A percentile compares a stretch with the other conserved stretches of the same genome.
Conservation (phyloP, 2,888 invertebrate species). For the Furcula furcula region DNA sequence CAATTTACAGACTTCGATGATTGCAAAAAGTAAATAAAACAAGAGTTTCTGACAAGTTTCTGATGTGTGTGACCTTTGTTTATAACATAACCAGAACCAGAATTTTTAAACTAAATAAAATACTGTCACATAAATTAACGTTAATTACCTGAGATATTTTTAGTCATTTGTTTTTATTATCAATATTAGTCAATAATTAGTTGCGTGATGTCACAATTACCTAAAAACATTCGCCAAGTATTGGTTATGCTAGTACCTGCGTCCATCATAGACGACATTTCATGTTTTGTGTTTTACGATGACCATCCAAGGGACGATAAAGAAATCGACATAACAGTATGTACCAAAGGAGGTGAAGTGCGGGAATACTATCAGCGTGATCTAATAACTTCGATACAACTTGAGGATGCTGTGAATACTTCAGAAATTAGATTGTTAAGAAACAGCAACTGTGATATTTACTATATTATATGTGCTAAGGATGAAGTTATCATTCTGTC, state of each 20-base stretch:
- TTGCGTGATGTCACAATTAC: constrained; percentile 29
- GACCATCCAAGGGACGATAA: constrained; percentile 53
- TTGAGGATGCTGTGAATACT: constrained; percentile 26
- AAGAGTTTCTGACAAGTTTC: too few relatives aligned
- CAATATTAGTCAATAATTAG: too few relatives aligned
- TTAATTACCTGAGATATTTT: too few relatives aligned
- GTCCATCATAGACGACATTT: constrained; percentile 42
- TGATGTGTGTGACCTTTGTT: too few relatives aligned
- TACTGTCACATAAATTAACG: too few relatives aligned
- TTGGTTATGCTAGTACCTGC: constrained; percentile 48
- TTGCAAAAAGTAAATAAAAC: too few relatives aligned
- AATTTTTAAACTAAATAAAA: too few relatives aligned
- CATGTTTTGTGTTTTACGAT: constrained; percentile 61
- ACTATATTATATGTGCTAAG: constrained; percentile 47
- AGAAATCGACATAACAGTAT: constrained; percentile 53
- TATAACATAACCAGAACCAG: too few relatives aligned
- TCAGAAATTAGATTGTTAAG: constrained; percentile 49
- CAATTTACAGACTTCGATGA: too few relatives aligned
- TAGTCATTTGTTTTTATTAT: too few relatives aligned
- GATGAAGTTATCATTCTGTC: constrained; percentile 51
- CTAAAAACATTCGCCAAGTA: constrained; percentile 41
- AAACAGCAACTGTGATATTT: constrained; percentile 49
- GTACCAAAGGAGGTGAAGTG: constrained; percentile 52
- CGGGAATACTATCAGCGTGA: constrained; percentile 56
- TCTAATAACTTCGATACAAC: constrained; percentile 35